A percentile compares a stretch with the other conserved stretches of the same genome.
These are phyloP conservation scores for Drosophila ironensis DNA, from an alignment of 1,140 invertebrate species.

Conservation along the genomic window DNA sequence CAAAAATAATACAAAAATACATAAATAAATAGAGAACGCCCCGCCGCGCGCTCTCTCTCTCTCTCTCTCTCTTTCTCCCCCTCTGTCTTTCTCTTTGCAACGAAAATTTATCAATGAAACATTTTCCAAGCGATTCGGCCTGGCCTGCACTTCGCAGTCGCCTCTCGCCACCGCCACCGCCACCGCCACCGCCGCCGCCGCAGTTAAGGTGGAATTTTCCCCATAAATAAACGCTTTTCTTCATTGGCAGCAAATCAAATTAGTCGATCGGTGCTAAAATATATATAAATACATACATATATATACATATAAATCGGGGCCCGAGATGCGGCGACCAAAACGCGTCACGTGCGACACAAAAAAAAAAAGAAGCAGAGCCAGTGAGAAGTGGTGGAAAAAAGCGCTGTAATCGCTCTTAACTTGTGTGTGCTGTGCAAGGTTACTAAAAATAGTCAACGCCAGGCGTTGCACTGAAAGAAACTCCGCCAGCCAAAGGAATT, in stretches of 20 bases:
- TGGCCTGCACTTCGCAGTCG: neutral
- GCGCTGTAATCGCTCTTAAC: constrained; percentile 47
- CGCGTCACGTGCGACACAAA: constrained; percentile 37
- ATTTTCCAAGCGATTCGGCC: constrained; percentile 14
- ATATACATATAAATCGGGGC: constrained; percentile 3
- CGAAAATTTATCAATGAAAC: constrained; percentile 68
- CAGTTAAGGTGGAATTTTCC: constrained; percentile 30
- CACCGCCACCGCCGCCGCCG: neutral
- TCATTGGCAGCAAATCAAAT: constrained; percentile 61
- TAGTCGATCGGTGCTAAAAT: constrained; percentile 50
- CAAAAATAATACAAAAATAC: too few relatives aligned
- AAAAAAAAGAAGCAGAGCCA: constrained; percentile 3
- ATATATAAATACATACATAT: neutral
- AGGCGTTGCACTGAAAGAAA: constrained; percentile 6
- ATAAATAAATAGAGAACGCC: neutral
- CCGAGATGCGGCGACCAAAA: constrained; percentile 20
- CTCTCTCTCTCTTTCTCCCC: neutral
- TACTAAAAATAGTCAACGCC: constrained; percentile 46
- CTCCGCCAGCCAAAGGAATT: too few relatives aligned
- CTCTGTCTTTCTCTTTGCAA: neutral
- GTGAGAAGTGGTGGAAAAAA: constrained; percentile 9
- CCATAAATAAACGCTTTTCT: constrained; percentile 29
- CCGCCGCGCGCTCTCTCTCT: neutral
- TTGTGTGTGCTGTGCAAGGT: constrained; percentile 41
- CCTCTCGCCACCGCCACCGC: neutral